Evolutionary conservation across 2,113 vertebrate species (phyloP), one percentile per base, ranked within the genome.

Genomic region (Tympanuchus pallidicinctus): DNA sequence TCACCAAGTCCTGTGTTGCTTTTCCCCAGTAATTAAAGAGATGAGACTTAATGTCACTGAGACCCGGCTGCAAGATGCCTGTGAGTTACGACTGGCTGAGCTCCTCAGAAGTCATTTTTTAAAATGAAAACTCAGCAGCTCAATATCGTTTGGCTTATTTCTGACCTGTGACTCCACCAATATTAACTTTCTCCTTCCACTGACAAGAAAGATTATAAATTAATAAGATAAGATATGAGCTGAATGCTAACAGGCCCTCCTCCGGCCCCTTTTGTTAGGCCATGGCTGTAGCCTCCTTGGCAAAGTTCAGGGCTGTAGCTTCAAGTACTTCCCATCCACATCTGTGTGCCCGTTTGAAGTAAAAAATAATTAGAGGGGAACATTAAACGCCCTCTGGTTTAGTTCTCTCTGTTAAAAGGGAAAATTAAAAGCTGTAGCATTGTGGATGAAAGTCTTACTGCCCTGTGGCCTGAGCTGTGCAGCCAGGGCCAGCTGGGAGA

Each of bases 231-330:
- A 60, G 64, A 36, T 61, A 19, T 2, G 15, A 5, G 36, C 10
- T 27, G 13, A 57, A 30, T 17, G 54, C 13, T 76, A 42, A 24
- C 16, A 77, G 70, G 40, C 8, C 19, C 18, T n/a, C 6, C 8
- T 38, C 16, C 42, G 79, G 34, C 40, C 52, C 22, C 30, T 12
- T 57, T 34, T 17, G 13, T 5, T 27, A 36, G 21, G 32, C 56
- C 32, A 2, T 18, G 11, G 17, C 50, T 9, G 8, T 42, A 0
- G 0, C 48, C 70, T 71, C 34, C 34, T 43, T 54, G 59, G 0
- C 12, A 28, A 59, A 15, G 7, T 73, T 10, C 14, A 56, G 16
- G 32, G 34, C n/a, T 54, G 45, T 18, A 76, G 6, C 18, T 90
- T 79, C 48, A 24, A 48, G 40, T 7, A 54, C 36, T 32, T 75